Percentiles rank a stretch among this genome's conserved stretches.
These are phyloP conservation scores for Remorina albescens DNA, from an alignment of 2,797 vertebrate genomes.

Conservation along the genomic window DNA sequence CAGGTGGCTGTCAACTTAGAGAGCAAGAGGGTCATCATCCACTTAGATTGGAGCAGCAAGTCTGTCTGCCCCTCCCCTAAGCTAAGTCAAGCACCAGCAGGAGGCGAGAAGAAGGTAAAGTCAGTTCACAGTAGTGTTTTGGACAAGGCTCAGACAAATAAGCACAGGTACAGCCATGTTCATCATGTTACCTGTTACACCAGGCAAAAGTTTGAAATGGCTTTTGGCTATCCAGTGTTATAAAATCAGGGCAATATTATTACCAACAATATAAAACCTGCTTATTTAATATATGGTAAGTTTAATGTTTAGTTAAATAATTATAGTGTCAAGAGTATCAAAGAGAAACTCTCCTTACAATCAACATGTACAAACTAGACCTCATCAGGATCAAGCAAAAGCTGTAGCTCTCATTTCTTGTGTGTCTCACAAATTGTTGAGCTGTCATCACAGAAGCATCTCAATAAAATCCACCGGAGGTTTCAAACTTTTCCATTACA, in stretches of 20 bases:
- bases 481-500: constrained; percentile 51
- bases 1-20: constrained; percentile 80
- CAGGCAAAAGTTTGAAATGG: constrained; percentile 9
- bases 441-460: constrained; percentile 30
- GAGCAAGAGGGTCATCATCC: constrained; percentile 72
- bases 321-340: constrained; percentile 32
- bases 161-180: constrained; percentile 30
- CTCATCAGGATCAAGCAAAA: constrained; percentile 21
- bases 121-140: constrained; percentile 34
- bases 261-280: constrained; percentile 9
- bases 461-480: constrained; percentile 36
- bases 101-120: constrained; percentile 50
- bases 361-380: constrained; percentile 49
- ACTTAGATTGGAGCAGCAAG: constrained; percentile 61
- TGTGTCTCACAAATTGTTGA: constrained; percentile 46
- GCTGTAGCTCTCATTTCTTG: constrained; percentile 1
- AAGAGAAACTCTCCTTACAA: constrained; percentile 29
- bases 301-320: constrained; percentile 43
- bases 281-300: not conserved
- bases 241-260: constrained; percentile 25
- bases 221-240: not conserved
- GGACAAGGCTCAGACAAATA: constrained; percentile 31
- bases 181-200: constrained; percentile 14
- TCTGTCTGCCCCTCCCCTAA: constrained; percentile 59
- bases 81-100: constrained; percentile 65